phyloP scores from a whole-genome alignment of 2,113 vertebrate genomes.

The Rhinopomastus cyanomelas region DNA sequence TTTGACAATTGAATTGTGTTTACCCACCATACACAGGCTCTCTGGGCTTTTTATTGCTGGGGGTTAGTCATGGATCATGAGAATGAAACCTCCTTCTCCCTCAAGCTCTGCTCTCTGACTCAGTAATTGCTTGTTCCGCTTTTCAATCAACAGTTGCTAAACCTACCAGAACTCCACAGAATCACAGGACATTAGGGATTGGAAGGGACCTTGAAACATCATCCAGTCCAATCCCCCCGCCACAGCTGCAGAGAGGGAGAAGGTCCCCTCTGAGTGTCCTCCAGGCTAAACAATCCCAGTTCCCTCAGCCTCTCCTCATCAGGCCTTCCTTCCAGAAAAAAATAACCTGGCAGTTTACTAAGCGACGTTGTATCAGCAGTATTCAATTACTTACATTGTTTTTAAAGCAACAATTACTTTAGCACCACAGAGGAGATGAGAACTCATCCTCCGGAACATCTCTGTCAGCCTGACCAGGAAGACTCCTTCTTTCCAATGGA shows the following conservation, averaged over 20 bases:
- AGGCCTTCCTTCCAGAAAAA: not conserved
- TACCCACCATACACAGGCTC: not conserved
- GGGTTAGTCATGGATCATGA: not conserved
- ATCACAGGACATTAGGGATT: no score
- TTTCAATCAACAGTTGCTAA: conserved; percentile 11
- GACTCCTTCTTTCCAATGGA: not conserved
- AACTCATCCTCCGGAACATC: not conserved
- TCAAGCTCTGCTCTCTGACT: not conserved
- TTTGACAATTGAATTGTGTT: conserved; percentile 9
- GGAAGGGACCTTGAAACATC: no score
- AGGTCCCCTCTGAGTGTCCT: no score
- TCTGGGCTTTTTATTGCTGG: not conserved
- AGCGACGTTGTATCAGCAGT: no score
- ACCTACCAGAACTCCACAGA: not conserved
- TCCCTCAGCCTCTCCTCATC: no score
- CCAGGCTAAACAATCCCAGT: no score
- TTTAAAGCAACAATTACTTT: not conserved
- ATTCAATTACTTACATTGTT: not conserved
- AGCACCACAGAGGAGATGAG: not conserved
- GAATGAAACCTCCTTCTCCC: not conserved
- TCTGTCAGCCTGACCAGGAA: not conserved
- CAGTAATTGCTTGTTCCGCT: not conserved
- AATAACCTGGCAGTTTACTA: not conserved
- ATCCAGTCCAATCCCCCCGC: no score
- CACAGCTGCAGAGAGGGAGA: no score